Base-by-base conservation (phyloP, 2,113 vertebrate species). In the Percina caprodes region DNA sequence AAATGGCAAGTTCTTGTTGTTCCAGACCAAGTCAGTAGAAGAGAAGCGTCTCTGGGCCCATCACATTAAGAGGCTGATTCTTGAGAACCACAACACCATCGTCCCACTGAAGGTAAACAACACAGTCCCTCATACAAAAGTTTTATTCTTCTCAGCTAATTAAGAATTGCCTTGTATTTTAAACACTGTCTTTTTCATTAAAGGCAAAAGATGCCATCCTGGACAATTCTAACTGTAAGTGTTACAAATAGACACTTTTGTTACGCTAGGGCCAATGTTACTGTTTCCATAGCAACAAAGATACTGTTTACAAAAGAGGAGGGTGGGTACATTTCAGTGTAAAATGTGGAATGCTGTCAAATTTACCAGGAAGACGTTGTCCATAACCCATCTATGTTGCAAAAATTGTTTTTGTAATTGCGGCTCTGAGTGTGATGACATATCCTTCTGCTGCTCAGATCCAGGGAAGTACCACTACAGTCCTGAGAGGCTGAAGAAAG, bases 1-100 rank as follows among this genome's bases (percentile, higher is more conserved):
- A 62, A 77, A 77, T 61, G 26, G 73, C 46, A 80, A 83, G 45
- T 68, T 48, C 2, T 80, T 84, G 30, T 82, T 76, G 26, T 80
- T 86, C 14, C 73, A 99, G 98, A 97, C 97, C 86, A 98, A 95
- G 88, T 96, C 96, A 0, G 95, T 94, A 10, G 97, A 99, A 78
- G 98, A 99, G 92, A 99, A 99, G 88, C 96, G 96, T 0, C 21
- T 95, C 16, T 99, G 98, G 98, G 96, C 96, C 26, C 97, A 98
- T 88, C 97, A 99, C 84, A 97, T 99, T 75, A 99, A 99, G 94
- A 95, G 97, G 65, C 96, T 99, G 59, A 99, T 99, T 80, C 92
- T 99, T 67, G 98, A 99, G 90, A 99, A 99, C 84, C 98, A 99
- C 91, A 97, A 97, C 0, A 94, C 97, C 82, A 96, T 96, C 69